Evolutionary conservation across 2,888 invertebrate genomes (phyloP), one percentile per base, ranked within the genome.

Genomic region (Cataglyphis altisquamis): DNA sequence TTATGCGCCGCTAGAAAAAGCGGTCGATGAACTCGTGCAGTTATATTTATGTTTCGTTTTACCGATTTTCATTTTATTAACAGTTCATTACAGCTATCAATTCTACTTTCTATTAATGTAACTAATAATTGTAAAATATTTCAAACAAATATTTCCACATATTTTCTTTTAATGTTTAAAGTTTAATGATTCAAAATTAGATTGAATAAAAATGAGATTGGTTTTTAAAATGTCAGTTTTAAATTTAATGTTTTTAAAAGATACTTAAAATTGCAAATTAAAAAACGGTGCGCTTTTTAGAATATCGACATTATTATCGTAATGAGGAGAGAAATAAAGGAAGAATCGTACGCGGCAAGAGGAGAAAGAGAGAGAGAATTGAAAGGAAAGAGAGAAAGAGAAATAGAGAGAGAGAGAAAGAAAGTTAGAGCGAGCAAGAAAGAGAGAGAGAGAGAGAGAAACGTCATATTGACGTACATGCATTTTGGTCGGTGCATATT

Each of bases 391-490:
- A 78, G 66, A 84, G 84, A 55, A 21, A 75, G 60, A 70, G 82
- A 77, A 78, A 21, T 21, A 21, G 21, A 48, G 48, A 45, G 52
- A 12, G 39, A n/a, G 39, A 9, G 12, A 63, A 25, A 36, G 78
- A 72, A 60, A 57, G 57, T 57, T 74, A 73, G 45, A 55, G 45
- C 25, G 25, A 25, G 25, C 25, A 25, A 68, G 60, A 55, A 78
- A 74, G 60, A 78, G 66, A 84, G 84, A 55, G 55, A 32, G 57
- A 41, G 41, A 66, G 78, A 84, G 82, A 86, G 84, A 87, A 78
- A 86, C 88, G 89, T 92, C 91, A 92, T 92, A 92, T 92, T 91
- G 92, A 91, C 91, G 88, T 90, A 90, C 87, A 89, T 88, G 87
- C 86, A 89, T 89, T 88, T 88, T 85, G 87, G 84, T 90, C 87